A percentile compares a stretch with the other conserved stretches of the same genome.
Evolutionary conservation across 2,113 vertebrate species (phyloP).

Genomic region (Lichenostomus cassidix): DNA sequence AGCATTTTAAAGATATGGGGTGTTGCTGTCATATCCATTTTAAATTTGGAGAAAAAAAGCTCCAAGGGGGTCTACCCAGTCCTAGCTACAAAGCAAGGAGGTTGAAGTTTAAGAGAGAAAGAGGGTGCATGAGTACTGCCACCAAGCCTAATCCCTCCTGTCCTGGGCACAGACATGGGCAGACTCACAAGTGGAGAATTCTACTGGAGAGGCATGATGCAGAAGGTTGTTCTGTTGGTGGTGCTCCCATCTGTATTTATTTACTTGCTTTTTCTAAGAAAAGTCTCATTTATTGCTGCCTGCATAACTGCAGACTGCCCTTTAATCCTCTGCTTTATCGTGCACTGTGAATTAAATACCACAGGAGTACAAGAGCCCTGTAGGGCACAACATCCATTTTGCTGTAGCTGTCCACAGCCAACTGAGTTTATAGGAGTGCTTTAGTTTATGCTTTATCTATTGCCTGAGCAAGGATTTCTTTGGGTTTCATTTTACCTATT

Average conservation of each 20-base stretch:
- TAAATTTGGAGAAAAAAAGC: neutral
- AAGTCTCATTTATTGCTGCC: slow-evolving; percentile 23
- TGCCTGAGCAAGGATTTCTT: neutral
- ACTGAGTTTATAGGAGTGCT: neutral
- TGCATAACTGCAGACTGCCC: neutral
- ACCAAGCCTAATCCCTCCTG: neutral
- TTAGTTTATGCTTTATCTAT: neutral
- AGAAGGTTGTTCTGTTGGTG: neutral
- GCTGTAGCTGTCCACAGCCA: neutral
- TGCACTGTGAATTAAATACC: slow-evolving; percentile 26
- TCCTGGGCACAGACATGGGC: neutral
- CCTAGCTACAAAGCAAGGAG: neutral
- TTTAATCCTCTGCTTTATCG: slow-evolving; percentile 37
- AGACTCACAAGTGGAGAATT: neutral
- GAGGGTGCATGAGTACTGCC: neutral
- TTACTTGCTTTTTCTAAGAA: slow-evolving; percentile 7
- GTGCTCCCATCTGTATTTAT: neutral
- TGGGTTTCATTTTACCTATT: neutral
- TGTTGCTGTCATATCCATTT: neutral
- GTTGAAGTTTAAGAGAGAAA: neutral
- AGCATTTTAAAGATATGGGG: neutral
- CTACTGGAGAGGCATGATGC: neutral
- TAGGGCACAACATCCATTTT: slow-evolving; percentile 45
- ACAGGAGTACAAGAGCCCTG: slow-evolving; percentile 10
- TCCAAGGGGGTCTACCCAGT: neutral